Conservation (phyloP, 2,888 invertebrate species). For the Unio delphinus region DNA sequence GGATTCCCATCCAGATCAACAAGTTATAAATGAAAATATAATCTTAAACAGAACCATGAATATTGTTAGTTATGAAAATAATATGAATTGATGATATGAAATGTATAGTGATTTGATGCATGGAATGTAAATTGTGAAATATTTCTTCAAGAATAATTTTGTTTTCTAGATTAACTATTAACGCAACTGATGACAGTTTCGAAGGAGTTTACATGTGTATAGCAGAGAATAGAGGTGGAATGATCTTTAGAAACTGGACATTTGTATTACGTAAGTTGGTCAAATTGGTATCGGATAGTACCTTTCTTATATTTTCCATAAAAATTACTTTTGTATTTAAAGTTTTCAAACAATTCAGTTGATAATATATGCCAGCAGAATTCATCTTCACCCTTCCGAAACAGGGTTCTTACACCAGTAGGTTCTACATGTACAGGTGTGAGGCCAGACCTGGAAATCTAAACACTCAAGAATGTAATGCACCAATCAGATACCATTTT, state of each 20-base stretch:
- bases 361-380: too few species aligned
- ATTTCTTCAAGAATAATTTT: background rate
- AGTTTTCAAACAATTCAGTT: background rate
- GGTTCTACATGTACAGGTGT: too few species aligned
- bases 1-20: too few species aligned
- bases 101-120: background rate
- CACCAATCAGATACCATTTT: too few species aligned
- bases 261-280: constrained; percentile 42
- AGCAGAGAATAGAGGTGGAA: constrained; percentile 49
- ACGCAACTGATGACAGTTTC: constrained; percentile 37
- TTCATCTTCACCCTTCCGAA: too few species aligned
- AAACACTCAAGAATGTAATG: too few species aligned
- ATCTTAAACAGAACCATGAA: too few species aligned
- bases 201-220: constrained; percentile 56
- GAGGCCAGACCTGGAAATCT: too few species aligned
- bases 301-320: background rate
- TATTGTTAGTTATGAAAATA: too few species aligned
- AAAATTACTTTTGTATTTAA: background rate
- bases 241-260: constrained; percentile 48
- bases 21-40: too few species aligned
- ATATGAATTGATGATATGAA: background rate
- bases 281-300: background rate
- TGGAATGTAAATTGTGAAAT: background rate
- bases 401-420: too few species aligned
- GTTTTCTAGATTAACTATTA: constrained; percentile 51